A percentile compares a stretch with the other conserved stretches of the same genome.
Conservation (phyloP, 2,888 invertebrate genomes). For the Athalia cordata region DNA sequence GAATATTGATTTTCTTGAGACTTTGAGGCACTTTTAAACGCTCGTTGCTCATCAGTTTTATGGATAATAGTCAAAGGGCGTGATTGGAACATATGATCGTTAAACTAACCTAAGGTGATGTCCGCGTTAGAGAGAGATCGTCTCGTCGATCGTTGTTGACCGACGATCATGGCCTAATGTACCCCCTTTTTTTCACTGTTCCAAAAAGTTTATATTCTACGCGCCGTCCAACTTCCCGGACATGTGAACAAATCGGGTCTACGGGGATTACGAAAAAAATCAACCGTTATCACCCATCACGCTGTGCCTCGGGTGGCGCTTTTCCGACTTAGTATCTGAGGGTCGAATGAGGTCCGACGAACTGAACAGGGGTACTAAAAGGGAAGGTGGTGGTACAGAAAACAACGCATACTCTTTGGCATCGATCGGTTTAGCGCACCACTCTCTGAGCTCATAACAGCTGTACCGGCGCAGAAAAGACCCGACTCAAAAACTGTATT, state of each 20-base stretch:
- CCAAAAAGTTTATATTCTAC: not conserved
- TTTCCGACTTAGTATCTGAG: slow-evolving; percentile 23
- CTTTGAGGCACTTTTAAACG: slow-evolving; percentile 8
- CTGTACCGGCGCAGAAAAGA: slow-evolving; percentile 33
- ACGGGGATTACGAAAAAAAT: not conserved
- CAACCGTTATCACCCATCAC: slow-evolving; percentile 3
- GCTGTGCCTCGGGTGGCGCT: slow-evolving; percentile 18
- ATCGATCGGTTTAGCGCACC: slow-evolving; percentile 38
- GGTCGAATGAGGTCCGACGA: slow-evolving; percentile 4
- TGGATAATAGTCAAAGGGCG: too few relatives aligned
- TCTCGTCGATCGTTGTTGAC: too few relatives aligned
- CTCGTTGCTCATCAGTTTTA: not conserved
- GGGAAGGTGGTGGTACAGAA: slow-evolving; percentile 23
- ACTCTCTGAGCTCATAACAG: slow-evolving; percentile 17
- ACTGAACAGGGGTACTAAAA: not conserved
- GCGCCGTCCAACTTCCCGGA: too few relatives aligned
- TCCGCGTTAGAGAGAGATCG: too few relatives aligned
- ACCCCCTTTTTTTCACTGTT: not conserved
- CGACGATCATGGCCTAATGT: not conserved
- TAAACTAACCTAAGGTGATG: too few relatives aligned
- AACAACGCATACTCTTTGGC: slow-evolving; percentile 40
- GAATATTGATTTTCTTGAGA: slow-evolving; percentile 31
- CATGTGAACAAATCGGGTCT: not conserved
- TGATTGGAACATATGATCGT: too few relatives aligned
- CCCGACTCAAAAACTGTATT: not conserved